phyloP scores from a whole-genome alignment of 2,113 vertebrate genomes.

The Corythaixoides concolor region DNA sequence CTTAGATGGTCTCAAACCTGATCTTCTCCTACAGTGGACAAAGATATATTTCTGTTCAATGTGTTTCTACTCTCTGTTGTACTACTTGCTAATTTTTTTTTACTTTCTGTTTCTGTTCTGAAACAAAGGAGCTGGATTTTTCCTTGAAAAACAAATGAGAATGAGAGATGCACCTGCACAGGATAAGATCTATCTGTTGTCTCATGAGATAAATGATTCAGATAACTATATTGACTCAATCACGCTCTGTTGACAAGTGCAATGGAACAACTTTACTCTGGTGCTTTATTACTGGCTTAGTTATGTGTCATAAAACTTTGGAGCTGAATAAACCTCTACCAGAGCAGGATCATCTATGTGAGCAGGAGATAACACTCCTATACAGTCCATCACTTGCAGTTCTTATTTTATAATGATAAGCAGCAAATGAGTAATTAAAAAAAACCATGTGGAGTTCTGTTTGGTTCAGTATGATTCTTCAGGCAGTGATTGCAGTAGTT shows the following conservation, averaged over 20 bases:
- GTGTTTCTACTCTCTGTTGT: background rate
- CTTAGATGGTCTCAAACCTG: too few relatives aligned
- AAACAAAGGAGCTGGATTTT: background rate
- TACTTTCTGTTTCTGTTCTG: background rate
- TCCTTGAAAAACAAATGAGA: background rate
- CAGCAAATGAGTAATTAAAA: background rate
- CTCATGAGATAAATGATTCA: background rate
- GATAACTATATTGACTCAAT: background rate
- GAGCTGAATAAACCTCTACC: background rate
- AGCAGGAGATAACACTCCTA: background rate
- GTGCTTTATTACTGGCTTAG: background rate
- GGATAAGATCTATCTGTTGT: background rate
- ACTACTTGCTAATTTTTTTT: background rate
- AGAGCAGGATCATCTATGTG: background rate
- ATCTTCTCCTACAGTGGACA: too few relatives aligned
- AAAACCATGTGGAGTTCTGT: accelerated
- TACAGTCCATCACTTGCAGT: background rate
- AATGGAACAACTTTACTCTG: background rate
- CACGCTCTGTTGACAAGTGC: background rate
- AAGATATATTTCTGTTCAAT: background rate
- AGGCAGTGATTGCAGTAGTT: background rate
- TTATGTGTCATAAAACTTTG: background rate
- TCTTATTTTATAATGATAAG: background rate
- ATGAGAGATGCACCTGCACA: background rate
- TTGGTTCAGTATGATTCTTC: background rate